These are phyloP conservation scores for Sarcophaga bullata DNA, from an alignment of 1,140 invertebrate genomes.

Conservation along the genomic window DNA sequence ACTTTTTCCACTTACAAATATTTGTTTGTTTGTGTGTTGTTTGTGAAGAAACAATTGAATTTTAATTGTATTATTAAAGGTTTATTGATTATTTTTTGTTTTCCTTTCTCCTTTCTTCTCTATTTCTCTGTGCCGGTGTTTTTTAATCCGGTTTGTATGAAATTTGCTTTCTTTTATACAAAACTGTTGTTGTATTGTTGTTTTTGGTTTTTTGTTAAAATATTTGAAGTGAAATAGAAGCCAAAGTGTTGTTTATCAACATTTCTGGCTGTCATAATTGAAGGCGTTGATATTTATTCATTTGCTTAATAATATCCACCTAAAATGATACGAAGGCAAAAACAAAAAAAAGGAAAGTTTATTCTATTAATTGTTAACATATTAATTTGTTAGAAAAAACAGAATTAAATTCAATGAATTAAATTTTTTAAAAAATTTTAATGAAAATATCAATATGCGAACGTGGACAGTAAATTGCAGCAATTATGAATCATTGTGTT, in stretches of 20 bases:
- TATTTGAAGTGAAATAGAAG: background rate
- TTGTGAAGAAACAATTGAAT: background rate
- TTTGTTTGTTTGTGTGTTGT: too few species aligned
- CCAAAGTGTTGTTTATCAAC: background rate
- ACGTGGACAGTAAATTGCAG: too few species aligned
- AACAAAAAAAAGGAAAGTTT: background rate
- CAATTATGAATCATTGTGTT: too few species aligned
- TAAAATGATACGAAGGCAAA: too few species aligned
- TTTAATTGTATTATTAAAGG: constrained; percentile 10
- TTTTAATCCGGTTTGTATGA: too few species aligned
- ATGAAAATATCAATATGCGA: too few species aligned
- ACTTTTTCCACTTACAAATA: too few species aligned
- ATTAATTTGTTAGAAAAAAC: too few species aligned
- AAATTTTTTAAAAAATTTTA: too few species aligned
- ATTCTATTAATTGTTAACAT: constrained; percentile 10
- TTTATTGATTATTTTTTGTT: constrained; percentile 7
- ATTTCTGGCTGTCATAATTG: constrained; percentile 34
- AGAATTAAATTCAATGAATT: too few species aligned
- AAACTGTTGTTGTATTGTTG: background rate
- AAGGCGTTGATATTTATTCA: background rate
- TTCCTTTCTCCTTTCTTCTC: background rate
- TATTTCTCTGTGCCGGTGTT: too few species aligned
- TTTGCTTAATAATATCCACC: constrained; percentile 20
- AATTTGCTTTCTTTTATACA: background rate
- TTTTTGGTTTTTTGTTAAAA: constrained; percentile 15